Conservation (phyloP, 2,113 vertebrate genomes). For the Mionectes macconnelli region DNA sequence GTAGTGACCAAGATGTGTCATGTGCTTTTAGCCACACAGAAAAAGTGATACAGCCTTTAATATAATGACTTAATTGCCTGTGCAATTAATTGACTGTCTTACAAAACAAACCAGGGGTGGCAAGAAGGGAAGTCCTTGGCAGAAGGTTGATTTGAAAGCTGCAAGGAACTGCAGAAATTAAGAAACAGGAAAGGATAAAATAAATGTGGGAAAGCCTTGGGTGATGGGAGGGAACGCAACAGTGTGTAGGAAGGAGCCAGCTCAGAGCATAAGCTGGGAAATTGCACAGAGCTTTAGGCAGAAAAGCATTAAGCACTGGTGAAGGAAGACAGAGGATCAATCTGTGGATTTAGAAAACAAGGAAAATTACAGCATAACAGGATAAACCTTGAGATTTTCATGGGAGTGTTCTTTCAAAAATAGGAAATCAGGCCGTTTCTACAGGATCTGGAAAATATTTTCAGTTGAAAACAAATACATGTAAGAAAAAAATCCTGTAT, state of each 20-base stretch:
- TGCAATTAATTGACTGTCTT: background rate
- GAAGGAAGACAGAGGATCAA: background rate
- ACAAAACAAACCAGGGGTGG: background rate
- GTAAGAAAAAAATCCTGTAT: background rate
- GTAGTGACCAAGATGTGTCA: background rate
- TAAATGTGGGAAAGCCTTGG: background rate
- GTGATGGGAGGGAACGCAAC: background rate
- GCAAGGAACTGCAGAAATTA: background rate
- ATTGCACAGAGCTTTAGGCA: background rate
- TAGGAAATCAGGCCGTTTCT: background rate
- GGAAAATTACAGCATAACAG: background rate
- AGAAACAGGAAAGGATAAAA: background rate
- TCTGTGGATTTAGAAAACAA: background rate
- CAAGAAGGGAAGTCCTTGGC: background rate
- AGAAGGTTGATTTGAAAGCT: background rate
- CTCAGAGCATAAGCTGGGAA: background rate
- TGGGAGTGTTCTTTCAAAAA: background rate
- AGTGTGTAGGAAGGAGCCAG: background rate
- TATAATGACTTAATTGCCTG: background rate
- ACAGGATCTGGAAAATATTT: background rate
- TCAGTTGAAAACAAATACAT: background rate
- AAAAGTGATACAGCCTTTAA: background rate
- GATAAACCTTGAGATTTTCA: background rate
- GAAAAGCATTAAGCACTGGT: background rate
- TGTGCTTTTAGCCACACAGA: background rate